Base-by-base conservation (phyloP, 2,797 vertebrate species). In the Anguilla anguilla region DNA sequence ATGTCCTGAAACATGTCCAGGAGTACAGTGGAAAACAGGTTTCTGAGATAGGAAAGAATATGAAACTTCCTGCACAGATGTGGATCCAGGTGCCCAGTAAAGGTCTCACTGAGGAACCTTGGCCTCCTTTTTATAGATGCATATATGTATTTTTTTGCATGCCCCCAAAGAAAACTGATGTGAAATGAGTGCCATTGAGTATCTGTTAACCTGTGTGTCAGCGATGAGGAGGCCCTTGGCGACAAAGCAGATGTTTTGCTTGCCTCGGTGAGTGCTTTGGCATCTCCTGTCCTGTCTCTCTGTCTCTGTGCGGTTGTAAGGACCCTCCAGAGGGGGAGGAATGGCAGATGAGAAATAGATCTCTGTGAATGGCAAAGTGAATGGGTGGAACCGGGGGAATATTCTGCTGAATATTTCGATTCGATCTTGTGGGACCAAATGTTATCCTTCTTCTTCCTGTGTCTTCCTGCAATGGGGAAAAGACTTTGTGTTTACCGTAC, bases 1-100 rank as follows among this genome's bases (percentile, higher is more conserved):
- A 89, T 93, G 92, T 96, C 94, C 91, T 95, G 95, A 96, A 96
- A 94, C 85, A 55, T 91, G 92, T 96, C 95, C 94, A 95, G 91
- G 89, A 87, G 90, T 91, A 91, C 92, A 94, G 91, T 96, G 95
- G 94, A 97, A 96, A 95, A 95, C 93, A 94, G 94, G 93, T 96
- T 93, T 95, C 94, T 89, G 92, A 95, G 94, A 96, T 95, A 94
- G 94, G 95, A 96, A 95, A 97, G 96, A 96, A 97, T 96, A 96
- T 97, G 96, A 97, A 95, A 96, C 96, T 97, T 98, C 97, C 96
- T 97, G 96, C 93, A 55, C 94, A 96, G 96, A 95, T 95, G 88
- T 94, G 92, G 89, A 92, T 94, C 93, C 96, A 97, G 96, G 96
- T 98, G 97, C 96, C 95, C 91, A 9, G 93, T 64, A 91, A 91